A percentile compares a stretch with the other conserved stretches of the same genome.
These are phyloP conservation scores for cat (Felis catus) DNA, from an alignment of 2,113 vertebrate species.

Conservation along the genomic window F.catus_Fca126_mat1.0 CM031412.1:183411501-183412000, in stretches of 20 bases:
- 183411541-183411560: no score
- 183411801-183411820: neutral
- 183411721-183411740: neutral
- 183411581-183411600: neutral
- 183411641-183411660: neutral
- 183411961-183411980: neutral
- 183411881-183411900: neutral
- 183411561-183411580: neutral
- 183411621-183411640: neutral
- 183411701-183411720: neutral
- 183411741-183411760: neutral
- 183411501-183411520: neutral
- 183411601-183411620: neutral
- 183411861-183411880: neutral
- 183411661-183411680: neutral
- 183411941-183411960: neutral
- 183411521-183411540: neutral
- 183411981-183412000: neutral
- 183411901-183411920: neutral
- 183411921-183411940: neutral
- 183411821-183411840: neutral
- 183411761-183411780: neutral
- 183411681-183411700: neutral
- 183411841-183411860: neutral
- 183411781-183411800: neutral